Percentiles rank a stretch among this genome's conserved stretches.
phyloP scores from a whole-genome alignment of 2,888 invertebrate genomes.

The Agriopis leucophaearia region DNA sequence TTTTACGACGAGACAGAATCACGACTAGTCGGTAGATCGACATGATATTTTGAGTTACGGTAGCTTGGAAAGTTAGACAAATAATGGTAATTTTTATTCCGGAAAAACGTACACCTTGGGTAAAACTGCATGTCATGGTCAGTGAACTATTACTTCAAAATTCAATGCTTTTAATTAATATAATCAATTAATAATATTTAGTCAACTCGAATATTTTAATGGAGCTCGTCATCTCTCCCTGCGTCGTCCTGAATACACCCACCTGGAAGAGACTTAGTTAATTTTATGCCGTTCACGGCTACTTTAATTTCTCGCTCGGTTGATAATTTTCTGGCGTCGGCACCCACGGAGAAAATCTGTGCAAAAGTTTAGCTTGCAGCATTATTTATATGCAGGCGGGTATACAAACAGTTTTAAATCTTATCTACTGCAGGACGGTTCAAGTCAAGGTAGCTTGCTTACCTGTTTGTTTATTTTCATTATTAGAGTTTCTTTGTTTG shows the following conservation, averaged over 20 bases:
- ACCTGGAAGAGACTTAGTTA: slow-evolving; percentile 69
- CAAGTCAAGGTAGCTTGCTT: too few species aligned
- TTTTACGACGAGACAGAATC: too few species aligned
- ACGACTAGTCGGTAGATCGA: too few species aligned
- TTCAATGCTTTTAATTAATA: neutral
- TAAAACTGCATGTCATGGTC: too few species aligned
- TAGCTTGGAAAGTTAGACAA: too few species aligned
- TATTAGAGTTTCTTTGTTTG: too few species aligned
- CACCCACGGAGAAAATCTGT: slow-evolving; percentile 73
- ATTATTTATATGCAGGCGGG: slow-evolving; percentile 58
- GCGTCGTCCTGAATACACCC: slow-evolving; percentile 29
- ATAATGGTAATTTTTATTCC: too few species aligned
- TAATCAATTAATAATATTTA: neutral
- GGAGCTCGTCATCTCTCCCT: neutral
- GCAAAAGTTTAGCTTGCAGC: slow-evolving; percentile 64
- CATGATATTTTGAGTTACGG: too few species aligned
- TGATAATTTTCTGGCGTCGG: slow-evolving; percentile 79
- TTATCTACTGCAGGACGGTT: neutral
- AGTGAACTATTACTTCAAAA: too few species aligned
- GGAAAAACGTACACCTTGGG: too few species aligned
- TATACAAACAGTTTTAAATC: slow-evolving; percentile 20
- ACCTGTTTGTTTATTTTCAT: too few species aligned
- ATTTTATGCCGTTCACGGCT: slow-evolving; percentile 82
- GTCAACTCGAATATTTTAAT: neutral
- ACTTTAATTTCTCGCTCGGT: slow-evolving; percentile 80